Conservation (phyloP, 2,797 vertebrate genomes). For the Spinibarbus caldwelli region DNA sequence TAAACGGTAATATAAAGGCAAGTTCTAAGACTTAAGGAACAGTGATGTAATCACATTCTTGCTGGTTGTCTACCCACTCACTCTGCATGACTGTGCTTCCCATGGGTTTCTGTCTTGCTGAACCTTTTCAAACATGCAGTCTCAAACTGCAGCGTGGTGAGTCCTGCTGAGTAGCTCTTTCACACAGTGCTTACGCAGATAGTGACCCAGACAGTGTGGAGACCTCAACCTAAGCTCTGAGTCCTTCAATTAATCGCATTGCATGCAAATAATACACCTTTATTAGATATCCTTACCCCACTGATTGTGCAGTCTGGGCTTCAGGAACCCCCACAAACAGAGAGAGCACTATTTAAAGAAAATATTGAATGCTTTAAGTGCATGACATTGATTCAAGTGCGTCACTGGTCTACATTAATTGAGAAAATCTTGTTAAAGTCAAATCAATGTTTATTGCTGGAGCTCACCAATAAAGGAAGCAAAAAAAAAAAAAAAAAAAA, state of each 20-base stretch:
- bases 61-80: neutral
- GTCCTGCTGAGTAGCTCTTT: conserved; percentile 25
- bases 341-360: neutral
- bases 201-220: conserved; percentile 8
- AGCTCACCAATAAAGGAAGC: neutral
- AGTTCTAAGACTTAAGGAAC: neutral
- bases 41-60: neutral
- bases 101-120: conserved; percentile 19
- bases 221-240: neutral
- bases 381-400: too few species aligned
- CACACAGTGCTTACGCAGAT: neutral
- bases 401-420: too few species aligned
- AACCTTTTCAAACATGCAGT: conserved; percentile 32
- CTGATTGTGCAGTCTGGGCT: neutral
- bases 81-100: conserved; percentile 20
- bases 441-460: neutral
- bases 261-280: neutral
- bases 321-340: neutral
- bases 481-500: too few species aligned
- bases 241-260: neutral
- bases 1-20: neutral
- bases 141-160: neutral
- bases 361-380: neutral
- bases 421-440: neutral
- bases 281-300: neutral